phyloP scores from a whole-genome alignment of 2,113 vertebrate species.

The Melanerpes aurifrons region DNA sequence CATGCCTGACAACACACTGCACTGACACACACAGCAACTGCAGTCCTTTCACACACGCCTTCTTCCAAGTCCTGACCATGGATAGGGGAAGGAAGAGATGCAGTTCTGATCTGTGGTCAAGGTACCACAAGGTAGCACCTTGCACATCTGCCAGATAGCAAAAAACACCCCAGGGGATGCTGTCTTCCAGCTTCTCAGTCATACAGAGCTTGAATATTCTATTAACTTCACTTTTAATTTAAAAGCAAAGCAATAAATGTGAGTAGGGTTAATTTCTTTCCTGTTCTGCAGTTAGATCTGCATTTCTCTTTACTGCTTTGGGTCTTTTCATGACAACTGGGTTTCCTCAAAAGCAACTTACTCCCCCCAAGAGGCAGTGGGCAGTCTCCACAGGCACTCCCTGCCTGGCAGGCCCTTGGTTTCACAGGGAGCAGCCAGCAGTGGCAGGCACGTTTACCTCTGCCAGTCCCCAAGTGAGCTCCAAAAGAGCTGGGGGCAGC shows the following conservation, averaged over 20 bases:
- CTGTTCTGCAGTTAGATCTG: not conserved
- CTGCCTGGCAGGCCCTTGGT: not conserved
- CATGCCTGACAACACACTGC: rapidly evolving
- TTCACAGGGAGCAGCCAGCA: not conserved
- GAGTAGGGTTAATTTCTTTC: not conserved
- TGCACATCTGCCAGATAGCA: not conserved
- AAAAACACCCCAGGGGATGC: not conserved
- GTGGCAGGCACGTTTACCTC: not conserved
- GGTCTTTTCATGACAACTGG: not conserved
- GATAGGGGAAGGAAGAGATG: not conserved
- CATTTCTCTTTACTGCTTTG: not conserved
- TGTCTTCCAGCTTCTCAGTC: not conserved
- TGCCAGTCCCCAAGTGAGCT: not conserved
- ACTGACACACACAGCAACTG: not conserved
- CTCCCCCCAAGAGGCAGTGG: not conserved
- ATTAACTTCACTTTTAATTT: not conserved
- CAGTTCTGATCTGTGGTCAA: not conserved
- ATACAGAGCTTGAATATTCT: not conserved
- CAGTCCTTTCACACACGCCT: not conserved
- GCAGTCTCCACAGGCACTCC: too few species aligned
- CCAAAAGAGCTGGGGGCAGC: not conserved
- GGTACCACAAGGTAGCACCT: not conserved
- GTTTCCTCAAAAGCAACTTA: not conserved
- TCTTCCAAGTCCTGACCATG: not conserved
- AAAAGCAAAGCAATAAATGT: not conserved